These are phyloP conservation scores for Mirounga angustirostris DNA, from an alignment of 2,113 vertebrate genomes.

Conservation along the genomic window DNA sequence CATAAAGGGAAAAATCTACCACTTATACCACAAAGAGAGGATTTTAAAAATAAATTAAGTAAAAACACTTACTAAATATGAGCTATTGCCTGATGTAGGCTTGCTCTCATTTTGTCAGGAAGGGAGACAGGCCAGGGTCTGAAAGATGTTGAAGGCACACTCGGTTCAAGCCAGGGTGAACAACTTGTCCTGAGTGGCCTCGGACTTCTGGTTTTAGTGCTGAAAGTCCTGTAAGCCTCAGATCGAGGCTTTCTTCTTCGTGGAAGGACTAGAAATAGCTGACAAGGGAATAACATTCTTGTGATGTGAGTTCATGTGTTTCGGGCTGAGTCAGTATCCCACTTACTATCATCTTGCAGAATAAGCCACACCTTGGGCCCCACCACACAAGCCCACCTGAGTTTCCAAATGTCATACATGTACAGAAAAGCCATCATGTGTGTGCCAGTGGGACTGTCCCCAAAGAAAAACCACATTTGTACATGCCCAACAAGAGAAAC, in stretches of 20 bases:
- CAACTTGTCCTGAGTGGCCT: background rate
- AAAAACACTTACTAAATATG: constrained; percentile 46
- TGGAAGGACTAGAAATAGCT: background rate
- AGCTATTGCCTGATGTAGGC: background rate
- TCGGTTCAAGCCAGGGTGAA: background rate
- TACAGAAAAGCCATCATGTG: background rate
- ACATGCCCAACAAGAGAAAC: background rate
- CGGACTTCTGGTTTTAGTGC: background rate
- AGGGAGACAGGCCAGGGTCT: background rate
- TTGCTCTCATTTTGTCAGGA: constrained; percentile 38
- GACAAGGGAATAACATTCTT: background rate
- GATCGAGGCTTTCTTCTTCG: background rate
- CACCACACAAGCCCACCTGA: accelerated
- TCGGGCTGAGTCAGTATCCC: background rate
- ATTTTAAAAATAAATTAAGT: constrained; percentile 55
- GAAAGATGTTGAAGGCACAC: background rate
- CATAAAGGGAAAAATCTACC: constrained; percentile 43
- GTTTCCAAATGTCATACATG: background rate
- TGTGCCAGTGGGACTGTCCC: background rate
- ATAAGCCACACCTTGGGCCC: background rate
- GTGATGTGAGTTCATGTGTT: background rate
- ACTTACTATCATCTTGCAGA: background rate
- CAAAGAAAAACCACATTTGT: constrained; percentile 9
- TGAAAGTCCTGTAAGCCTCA: background rate
- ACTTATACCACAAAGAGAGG: constrained; percentile 31